phyloP scores from a whole-genome alignment of 2,797 vertebrate genomes.

The Anniella stebbinsi region DNA sequence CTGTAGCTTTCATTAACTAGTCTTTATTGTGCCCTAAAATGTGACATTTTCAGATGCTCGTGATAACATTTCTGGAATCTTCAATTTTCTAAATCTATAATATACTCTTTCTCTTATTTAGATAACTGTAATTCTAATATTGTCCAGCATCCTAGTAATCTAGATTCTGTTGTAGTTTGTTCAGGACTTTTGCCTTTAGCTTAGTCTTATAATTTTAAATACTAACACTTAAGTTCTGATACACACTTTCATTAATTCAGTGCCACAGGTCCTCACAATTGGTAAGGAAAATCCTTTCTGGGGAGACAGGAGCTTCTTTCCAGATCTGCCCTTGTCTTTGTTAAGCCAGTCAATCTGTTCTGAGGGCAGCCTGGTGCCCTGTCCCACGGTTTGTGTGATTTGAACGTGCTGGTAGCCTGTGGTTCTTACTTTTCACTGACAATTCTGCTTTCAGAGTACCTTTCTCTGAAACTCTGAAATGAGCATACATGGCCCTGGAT shows the following conservation, averaged over 20 bases:
- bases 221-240: background rate
- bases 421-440: background rate
- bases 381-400: background rate
- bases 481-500: background rate
- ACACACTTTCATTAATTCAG: background rate
- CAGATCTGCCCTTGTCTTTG: background rate
- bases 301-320: background rate
- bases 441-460: background rate
- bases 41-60: background rate
- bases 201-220: background rate
- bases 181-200: background rate
- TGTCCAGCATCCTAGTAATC: background rate
- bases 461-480: background rate
- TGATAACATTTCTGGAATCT: background rate
- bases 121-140: conserved; percentile 1
- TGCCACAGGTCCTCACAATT: background rate
- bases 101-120: background rate
- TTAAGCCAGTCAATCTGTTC: background rate
- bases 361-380: background rate
- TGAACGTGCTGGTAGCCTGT: background rate
- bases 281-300: background rate
- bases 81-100: background rate
- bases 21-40: background rate
- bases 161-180: background rate
- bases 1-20: background rate